Conservation (phyloP, 2,888 invertebrate genomes). For the Mythimna ferrago region DNA sequence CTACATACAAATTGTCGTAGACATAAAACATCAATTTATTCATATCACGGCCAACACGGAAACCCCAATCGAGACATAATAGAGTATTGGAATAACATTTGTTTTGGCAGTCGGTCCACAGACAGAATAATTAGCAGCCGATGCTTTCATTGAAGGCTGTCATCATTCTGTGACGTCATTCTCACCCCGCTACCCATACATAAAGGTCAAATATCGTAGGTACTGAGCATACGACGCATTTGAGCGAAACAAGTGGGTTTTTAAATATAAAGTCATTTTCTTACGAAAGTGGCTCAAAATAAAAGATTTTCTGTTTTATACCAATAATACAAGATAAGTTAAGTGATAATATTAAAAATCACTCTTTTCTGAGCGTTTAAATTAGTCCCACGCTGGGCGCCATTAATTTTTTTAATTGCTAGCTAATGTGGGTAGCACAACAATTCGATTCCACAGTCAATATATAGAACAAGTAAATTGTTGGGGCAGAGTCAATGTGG, state of each 20-base stretch:
- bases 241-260: conserved; percentile 52
- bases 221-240: conserved; percentile 49
- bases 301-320: not conserved
- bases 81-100: conserved; percentile 61
- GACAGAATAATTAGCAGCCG: conserved; percentile 61
- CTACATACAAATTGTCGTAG: conserved; percentile 21
- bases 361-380: not conserved
- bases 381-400: conserved; percentile 56
- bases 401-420: conserved; percentile 50
- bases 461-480: conserved; percentile 56
- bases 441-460: conserved; percentile 42
- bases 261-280: conserved; percentile 4
- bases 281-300: not conserved
- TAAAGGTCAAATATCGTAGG: conserved; percentile 63
- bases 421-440: conserved; percentile 28
- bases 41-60: conserved; percentile 43
- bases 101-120: conserved; percentile 55
- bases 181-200: conserved; percentile 42
- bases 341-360: not conserved
- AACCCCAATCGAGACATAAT: conserved; percentile 50
- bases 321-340: not conserved
- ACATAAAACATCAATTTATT: conserved; percentile 44
- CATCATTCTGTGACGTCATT: conserved; percentile 61
- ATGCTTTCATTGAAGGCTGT: conserved; percentile 64
- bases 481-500: conserved; percentile 57